These are phyloP conservation scores for Erpetoichthys calabaricus DNA, from an alignment of 2,797 vertebrate genomes.

Conservation along the genomic window DNA sequence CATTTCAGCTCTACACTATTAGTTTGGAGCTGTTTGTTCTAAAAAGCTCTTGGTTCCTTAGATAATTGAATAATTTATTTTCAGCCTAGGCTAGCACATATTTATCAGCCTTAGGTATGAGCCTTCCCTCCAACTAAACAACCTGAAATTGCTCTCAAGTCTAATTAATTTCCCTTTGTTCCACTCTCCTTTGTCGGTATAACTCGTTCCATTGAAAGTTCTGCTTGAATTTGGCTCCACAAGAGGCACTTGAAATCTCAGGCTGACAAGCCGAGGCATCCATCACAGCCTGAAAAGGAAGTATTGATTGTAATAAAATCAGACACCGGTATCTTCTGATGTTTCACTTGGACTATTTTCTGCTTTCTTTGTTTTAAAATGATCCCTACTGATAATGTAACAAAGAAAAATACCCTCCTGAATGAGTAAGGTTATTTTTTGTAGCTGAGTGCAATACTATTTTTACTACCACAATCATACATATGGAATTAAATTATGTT, in stretches of 20 bases:
- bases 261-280: neutral
- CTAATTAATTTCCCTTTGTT: conserved; percentile 44
- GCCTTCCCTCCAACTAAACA: conserved; percentile 30
- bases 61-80: conserved; percentile 39
- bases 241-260: conserved; percentile 2
- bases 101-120: conserved; percentile 23
- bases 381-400: no score
- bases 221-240: neutral
- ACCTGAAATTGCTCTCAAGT: conserved; percentile 44
- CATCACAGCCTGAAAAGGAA: neutral
- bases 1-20: conserved; percentile 7
- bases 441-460: no score
- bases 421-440: no score
- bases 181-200: conserved; percentile 18
- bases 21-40: conserved; percentile 20
- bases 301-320: neutral
- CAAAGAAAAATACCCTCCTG: no score
- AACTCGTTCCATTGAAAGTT: conserved; percentile 6
- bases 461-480: no score
- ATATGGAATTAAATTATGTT: no score
- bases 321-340: neutral
- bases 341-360: no score
- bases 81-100: conserved; percentile 34
- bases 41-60: conserved; percentile 34
- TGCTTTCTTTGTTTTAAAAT: no score